Base-by-base conservation (phyloP, 1,140 invertebrate genomes). In the Anoplolepis gracilipes region DNA sequence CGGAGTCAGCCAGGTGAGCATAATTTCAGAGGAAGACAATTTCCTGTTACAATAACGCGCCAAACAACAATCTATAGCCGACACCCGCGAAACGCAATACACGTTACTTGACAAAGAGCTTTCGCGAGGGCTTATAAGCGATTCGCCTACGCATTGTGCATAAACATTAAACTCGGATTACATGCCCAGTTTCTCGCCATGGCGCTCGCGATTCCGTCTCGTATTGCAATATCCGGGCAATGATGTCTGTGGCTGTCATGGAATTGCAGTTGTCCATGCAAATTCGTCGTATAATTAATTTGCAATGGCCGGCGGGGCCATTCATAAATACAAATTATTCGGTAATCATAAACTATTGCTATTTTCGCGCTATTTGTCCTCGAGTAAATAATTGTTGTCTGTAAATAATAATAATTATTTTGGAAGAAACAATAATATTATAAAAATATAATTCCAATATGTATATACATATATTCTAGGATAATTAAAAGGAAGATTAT, bases 51-150 rank as follows among this genome's bases (percentile, higher is more conserved):
- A 59, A 82, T 81, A 72, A 81, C 78, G 36, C 36, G 36, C 62
- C 46, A 22, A 39, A 22, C 67, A 49, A 30, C 25, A 49, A 46
- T 72, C 78, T 46, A 69, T 53, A 19, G 78, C 33, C 36, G 33
- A 39, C 25, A 42, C 65, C 49, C 65, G 49, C 78, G 65, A 70
- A 62, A 76, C 22, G 81, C 53, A 85, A 81, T 67, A 81, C 39
- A 59, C 46, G 84, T 81, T 62, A 70, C 53, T 85, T 81, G 64
- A 81, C 84, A 59, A 85, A 85, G 75, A 79, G 73, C 76, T 67
- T 65, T 85, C 64, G 10, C 33, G 28, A 6, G 7, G 25, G 76
- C 39, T 85, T 69, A 85, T 55, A 59, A 85, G 84, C 76, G 76
- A 79, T 85, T 59, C 53, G 33, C 30, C 13, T 13, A 39, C 59